Base-by-base conservation (phyloP, 2,797 vertebrate species). In the Chaetodon trifasciatus region DNA sequence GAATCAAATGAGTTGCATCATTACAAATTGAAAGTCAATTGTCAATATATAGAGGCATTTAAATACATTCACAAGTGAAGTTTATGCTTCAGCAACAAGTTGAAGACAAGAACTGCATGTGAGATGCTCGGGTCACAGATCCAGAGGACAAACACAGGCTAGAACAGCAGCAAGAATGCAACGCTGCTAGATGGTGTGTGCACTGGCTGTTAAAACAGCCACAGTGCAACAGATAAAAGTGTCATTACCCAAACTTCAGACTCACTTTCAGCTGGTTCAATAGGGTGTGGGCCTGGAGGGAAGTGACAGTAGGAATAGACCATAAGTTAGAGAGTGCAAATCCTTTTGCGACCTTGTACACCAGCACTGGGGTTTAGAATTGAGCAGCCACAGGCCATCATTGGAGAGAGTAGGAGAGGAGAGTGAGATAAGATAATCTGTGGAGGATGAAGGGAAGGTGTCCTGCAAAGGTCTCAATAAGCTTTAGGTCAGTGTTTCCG, bases 381-480 rank as follows among this genome's bases (percentile, higher is more conserved):
- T 67, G 69, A 73, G 70, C 57, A 63, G 83, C 71, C 53, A 80
- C 13, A 47, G 64, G 79, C 68, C 57, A 71, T 73, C 65, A 67
- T 21, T 47, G 68, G 50, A 73, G 28, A 9, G 13, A 57, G 49
- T 61, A 42, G 61, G 62, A 79, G 44, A 70, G 39, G 50, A n/a
- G 42, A 61, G 60, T 13, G 58, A 75, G 71, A 87, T 79, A 84
- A 82, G 68, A 80, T 84, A 74, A 85, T 87, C 71, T 67, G 58
- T 13, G 21, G 62, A 70, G 70, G 74, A 71, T 60, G 58, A 82
- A 61, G 69, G 50, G 28, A 60, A 63, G 63, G 32, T 57, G 35
- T 44, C 21, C 46, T 37, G 67, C 55, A 77, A 84, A 88, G 69
- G 77, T 84, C 76, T 76, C 17, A 32, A 15, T 24, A 39, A 65